Conservation (phyloP, 2,113 vertebrate genomes). For the Alethe diademata region DNA sequence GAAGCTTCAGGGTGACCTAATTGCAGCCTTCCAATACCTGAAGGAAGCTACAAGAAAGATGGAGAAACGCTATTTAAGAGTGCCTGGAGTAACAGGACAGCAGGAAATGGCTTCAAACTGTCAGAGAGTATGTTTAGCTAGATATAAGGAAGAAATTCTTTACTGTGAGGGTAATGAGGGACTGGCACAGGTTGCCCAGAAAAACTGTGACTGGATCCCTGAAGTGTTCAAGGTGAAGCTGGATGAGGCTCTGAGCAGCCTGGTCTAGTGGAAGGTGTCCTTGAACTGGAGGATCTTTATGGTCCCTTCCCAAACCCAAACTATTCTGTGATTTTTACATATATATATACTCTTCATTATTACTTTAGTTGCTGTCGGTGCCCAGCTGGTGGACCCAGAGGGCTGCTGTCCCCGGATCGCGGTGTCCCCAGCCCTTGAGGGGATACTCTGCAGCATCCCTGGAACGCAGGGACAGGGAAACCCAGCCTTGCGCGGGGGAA, state of each 20-base stretch:
- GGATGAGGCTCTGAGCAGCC: neutral
- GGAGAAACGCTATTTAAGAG: neutral
- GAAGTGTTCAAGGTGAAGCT: neutral
- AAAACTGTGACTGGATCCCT: neutral
- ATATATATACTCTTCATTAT: fast-evolving
- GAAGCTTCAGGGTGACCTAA: neutral
- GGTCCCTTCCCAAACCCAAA: neutral
- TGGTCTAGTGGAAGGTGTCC: neutral
- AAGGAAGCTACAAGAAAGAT: neutral
- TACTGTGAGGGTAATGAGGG: neutral
- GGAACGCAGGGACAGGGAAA: neutral
- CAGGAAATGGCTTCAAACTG: neutral
- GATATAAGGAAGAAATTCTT: neutral
- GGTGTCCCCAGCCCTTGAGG: neutral
- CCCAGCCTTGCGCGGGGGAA: neutral
- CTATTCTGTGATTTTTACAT: too few species aligned
- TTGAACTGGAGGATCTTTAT: neutral
- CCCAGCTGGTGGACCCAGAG: neutral
- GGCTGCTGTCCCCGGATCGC: neutral
- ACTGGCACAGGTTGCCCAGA: neutral
- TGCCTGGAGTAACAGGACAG: neutral
- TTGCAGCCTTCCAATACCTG: neutral
- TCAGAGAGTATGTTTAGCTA: neutral
- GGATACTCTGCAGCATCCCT: neutral
- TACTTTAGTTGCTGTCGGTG: neutral